Evolutionary conservation across 2,113 vertebrate genomes (phyloP).

Genomic region (Merops nubicus): DNA sequence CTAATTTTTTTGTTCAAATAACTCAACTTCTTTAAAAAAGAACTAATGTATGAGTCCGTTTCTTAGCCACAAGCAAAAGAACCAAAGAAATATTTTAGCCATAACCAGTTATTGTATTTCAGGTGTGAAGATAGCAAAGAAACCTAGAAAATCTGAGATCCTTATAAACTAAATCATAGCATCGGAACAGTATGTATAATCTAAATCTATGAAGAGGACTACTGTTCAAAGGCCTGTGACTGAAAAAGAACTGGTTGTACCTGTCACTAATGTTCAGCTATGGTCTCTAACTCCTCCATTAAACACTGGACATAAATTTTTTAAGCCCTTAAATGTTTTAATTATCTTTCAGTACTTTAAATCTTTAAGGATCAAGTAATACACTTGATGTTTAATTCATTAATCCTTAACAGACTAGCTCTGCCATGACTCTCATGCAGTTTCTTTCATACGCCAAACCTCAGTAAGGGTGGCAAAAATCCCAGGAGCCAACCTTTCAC

Average conservation of each 20-base stretch:
- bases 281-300: neutral
- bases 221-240: neutral
- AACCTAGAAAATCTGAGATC: rapidly evolving
- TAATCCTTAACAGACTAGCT: neutral
- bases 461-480: neutral
- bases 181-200: neutral
- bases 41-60: neutral
- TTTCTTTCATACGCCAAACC: neutral
- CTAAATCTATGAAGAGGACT: neutral
- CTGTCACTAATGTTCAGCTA: neutral
- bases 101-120: neutral
- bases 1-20: neutral
- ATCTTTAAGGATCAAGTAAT: neutral
- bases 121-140: neutral
- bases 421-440: neutral
- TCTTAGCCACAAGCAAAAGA: neutral
- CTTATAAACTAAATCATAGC: neutral
- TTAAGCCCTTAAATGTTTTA: neutral
- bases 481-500: neutral
- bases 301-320: neutral
- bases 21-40: neutral
- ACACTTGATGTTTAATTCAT: neutral
- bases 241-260: neutral
- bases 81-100: neutral
- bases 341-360: neutral